A percentile compares a stretch with the other conserved stretches of the same genome.
phyloP scores from a whole-genome alignment of 2,888 invertebrate species.

The Drosophila recens region DNA sequence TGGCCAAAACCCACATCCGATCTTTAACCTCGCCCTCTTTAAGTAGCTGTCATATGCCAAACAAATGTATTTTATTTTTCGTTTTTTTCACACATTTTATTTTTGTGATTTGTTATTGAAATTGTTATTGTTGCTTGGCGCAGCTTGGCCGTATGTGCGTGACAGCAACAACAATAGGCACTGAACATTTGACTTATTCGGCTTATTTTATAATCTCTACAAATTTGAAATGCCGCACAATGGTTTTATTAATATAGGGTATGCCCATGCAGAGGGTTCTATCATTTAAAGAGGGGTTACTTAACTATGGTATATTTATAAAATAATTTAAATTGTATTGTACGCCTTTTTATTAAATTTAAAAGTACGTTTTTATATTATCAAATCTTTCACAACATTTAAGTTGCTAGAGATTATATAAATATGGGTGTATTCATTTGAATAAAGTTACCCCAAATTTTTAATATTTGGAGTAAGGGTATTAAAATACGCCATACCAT shows the following conservation, averaged over 20 bases:
- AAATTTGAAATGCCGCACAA: conserved; percentile 41
- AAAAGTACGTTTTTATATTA: too few relatives aligned
- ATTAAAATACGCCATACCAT: not conserved
- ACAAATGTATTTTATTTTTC: conserved; percentile 28
- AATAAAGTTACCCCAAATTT: too few relatives aligned
- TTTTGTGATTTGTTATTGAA: conserved; percentile 61
- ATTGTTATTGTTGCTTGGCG: conserved; percentile 63
- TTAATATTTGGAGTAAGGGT: not conserved
- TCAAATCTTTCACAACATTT: too few relatives aligned
- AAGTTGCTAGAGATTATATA: too few relatives aligned
- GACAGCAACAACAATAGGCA: conserved; percentile 45
- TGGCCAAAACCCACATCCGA: conserved; percentile 12
- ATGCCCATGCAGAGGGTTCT: not conserved
- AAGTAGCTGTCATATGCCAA: conserved; percentile 61
- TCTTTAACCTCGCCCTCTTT: conserved; percentile 8
- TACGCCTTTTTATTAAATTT: not conserved
- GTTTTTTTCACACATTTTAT: conserved; percentile 9
- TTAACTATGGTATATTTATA: too few relatives aligned
- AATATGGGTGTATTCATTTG: too few relatives aligned
- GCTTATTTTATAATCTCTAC: conserved; percentile 72
- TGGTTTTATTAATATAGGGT: conserved; percentile 21
- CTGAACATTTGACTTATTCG: conserved; percentile 41
- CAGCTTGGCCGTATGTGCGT: conserved; percentile 45
- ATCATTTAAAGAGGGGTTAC: not conserved
- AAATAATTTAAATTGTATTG: too few relatives aligned